Evolutionary conservation across 2,888 invertebrate genomes (phyloP).

Genomic region (Ferrisia virgata): DNA sequence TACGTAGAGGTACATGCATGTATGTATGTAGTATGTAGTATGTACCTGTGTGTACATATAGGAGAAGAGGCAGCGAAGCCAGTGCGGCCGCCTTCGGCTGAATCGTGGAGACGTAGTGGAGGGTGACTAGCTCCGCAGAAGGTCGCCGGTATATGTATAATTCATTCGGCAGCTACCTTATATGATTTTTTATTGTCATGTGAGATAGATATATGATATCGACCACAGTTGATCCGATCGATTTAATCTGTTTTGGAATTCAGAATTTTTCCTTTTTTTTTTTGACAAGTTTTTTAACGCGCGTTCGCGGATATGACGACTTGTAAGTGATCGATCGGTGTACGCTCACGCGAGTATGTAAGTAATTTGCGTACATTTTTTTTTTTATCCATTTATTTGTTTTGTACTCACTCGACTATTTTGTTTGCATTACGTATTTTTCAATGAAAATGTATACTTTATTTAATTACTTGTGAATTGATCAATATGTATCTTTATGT

Average conservation of each 20-base stretch:
- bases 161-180: conserved; percentile 30
- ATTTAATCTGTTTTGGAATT: neutral
- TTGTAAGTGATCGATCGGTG: neutral
- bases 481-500: too few relatives aligned
- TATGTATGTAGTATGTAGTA: too few relatives aligned
- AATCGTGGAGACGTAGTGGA: conserved; percentile 10
- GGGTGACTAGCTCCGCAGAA: conserved; percentile 24
- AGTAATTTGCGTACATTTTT: neutral
- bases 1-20: too few relatives aligned
- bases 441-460: too few relatives aligned
- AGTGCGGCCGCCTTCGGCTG: conserved; percentile 11
- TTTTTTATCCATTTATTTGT: too few relatives aligned
- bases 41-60: neutral
- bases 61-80: neutral
- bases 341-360: neutral
- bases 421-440: too few relatives aligned
- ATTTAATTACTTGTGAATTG: too few relatives aligned
- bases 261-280: neutral
- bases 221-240: neutral
- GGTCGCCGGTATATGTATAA: conserved; percentile 7
- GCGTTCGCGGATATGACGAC: neutral
- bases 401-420: too few relatives aligned
- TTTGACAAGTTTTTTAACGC: neutral
- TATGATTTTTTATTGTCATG: conserved; percentile 37
- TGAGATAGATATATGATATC: neutral